A percentile compares a stretch with the other conserved stretches of the same genome.
phyloP scores from a whole-genome alignment of 2,888 invertebrate species.

The Morpho deidamia region DNA sequence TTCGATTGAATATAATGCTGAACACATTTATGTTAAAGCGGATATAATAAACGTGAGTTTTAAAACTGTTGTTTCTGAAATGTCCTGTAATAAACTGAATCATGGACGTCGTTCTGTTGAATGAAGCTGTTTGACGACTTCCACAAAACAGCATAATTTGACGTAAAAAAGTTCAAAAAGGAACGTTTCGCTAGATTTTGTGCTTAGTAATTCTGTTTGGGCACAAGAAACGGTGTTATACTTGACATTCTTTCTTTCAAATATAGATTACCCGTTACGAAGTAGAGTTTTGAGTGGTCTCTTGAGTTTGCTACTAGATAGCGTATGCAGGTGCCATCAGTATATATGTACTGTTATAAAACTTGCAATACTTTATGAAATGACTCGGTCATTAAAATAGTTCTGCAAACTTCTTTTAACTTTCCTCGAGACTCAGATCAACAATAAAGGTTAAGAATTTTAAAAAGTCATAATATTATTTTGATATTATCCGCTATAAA shows the following conservation, averaged over 20 bases:
- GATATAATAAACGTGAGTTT: too few species aligned
- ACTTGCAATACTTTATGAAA: too few species aligned
- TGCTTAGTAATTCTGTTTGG: not conserved
- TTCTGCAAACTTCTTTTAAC: too few species aligned
- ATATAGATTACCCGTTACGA: not conserved
- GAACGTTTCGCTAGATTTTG: constrained; percentile 1
- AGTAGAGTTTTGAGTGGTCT: not conserved
- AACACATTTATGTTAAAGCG: too few species aligned
- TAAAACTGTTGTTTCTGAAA: too few species aligned
- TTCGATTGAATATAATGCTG: too few species aligned
- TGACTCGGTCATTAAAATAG: too few species aligned
- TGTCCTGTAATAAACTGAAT: not conserved
- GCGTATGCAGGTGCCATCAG: too few species aligned
- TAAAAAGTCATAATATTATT: too few species aligned
- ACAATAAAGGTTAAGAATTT: not conserved
- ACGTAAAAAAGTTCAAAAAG: not conserved
- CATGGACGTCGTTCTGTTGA: not conserved
- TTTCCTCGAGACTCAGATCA: too few species aligned
- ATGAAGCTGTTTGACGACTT: not conserved
- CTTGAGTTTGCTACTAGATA: not conserved
- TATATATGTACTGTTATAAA: too few species aligned
- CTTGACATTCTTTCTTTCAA: not conserved
- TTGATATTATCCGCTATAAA: too few species aligned
- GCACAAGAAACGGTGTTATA: not conserved
- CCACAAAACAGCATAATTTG: not conserved